These are phyloP conservation scores for Aphidius gifuensis DNA, from an alignment of 1,140 invertebrate genomes.

Conservation along the genomic window DNA sequence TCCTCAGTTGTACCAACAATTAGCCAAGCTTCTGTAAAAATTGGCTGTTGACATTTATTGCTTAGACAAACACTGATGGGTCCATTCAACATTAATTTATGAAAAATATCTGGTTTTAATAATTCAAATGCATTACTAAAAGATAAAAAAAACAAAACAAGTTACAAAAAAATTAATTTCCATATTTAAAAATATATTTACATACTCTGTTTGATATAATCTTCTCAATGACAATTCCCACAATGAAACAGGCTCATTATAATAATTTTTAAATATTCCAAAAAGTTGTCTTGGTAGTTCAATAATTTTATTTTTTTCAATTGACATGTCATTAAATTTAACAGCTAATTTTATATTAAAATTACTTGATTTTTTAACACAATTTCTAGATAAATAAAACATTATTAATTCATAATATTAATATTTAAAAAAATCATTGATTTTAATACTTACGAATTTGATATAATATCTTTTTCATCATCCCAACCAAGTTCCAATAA, in stretches of 20 bases:
- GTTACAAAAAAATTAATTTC: conserved; percentile 22
- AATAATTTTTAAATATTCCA: conserved; percentile 32
- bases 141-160: conserved; percentile 17
- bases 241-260: conserved; percentile 35
- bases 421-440: not conserved
- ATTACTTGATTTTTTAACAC: not conserved
- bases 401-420: not conserved
- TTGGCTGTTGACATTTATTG: conserved; percentile 39
- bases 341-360: conserved; percentile 20
- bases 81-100: conserved; percentile 41
- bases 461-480: conserved; percentile 18
- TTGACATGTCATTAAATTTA: not conserved
- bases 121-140: not conserved
- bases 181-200: conserved; percentile 18
- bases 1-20: conserved; percentile 29
- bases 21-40: conserved; percentile 46
- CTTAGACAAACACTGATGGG: conserved; percentile 40
- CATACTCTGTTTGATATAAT: conserved; percentile 40
- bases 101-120: conserved; percentile 22
- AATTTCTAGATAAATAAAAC: not conserved
- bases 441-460: conserved; percentile 9
- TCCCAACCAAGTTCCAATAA: conserved; percentile 24
- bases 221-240: conserved; percentile 44
- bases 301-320: conserved; percentile 29
- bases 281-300: conserved; percentile 43